phyloP scores from a whole-genome alignment of 2,797 vertebrate species.

The Loriculus beryllinus region DNA sequence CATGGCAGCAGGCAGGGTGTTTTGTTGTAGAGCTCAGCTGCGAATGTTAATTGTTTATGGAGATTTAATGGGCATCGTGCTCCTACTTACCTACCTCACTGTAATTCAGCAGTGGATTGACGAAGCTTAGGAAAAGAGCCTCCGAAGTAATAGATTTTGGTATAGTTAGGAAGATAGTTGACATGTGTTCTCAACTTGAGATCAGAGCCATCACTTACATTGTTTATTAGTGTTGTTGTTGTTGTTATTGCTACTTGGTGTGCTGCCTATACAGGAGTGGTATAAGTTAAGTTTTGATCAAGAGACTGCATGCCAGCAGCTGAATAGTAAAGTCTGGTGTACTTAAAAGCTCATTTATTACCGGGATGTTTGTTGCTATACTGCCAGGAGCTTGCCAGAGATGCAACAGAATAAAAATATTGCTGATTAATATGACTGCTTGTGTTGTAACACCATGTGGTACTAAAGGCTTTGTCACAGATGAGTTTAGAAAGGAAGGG shows the following conservation, averaged over 20 bases:
- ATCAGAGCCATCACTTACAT: not conserved
- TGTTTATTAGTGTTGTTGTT: not conserved
- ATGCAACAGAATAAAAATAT: constrained; percentile 3
- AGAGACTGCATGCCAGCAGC: not conserved
- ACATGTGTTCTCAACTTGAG: not conserved
- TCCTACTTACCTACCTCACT: constrained; percentile 3
- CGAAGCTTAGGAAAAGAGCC: not conserved
- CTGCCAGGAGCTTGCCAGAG: constrained; percentile 6
- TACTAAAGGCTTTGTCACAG: not conserved
- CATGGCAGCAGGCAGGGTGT: constrained; percentile 27
- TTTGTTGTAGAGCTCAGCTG: constrained; percentile 18
- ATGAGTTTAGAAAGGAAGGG: not conserved
- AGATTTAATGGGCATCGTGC: constrained; percentile 11
- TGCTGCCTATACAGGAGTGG: not conserved
- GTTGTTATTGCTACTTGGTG: not conserved
- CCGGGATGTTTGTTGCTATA: not conserved
- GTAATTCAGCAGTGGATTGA: not conserved
- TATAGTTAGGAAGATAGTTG: not conserved
- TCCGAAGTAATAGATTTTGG: constrained; percentile 6
- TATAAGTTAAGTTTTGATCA: constrained; percentile 3
- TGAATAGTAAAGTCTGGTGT: constrained; percentile 9
- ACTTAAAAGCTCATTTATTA: constrained; percentile 37
- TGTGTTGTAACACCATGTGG: not conserved
- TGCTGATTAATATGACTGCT: constrained; percentile 16
- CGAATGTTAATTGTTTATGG: constrained; percentile 48